Conservation (phyloP, 2,888 invertebrate species). For the Acrobasis suavella region DNA sequence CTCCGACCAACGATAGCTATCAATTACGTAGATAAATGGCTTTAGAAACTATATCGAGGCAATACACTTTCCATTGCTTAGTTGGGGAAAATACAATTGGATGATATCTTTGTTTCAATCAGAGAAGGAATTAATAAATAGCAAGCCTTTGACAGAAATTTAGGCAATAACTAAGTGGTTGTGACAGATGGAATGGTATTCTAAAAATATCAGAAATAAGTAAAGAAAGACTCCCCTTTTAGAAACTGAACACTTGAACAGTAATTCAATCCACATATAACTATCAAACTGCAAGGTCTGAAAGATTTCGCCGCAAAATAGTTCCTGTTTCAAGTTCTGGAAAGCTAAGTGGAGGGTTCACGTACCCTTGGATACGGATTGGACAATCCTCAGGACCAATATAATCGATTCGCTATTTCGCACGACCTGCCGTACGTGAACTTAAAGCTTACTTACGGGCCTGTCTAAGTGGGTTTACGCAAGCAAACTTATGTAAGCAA, state of each 20-base stretch:
- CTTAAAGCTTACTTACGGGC: conserved; percentile 68
- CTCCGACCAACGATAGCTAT: conserved; percentile 61
- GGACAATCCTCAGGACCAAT: conserved; percentile 42
- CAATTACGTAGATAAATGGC: conserved; percentile 65
- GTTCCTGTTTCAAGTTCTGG: no score
- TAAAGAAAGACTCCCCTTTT: not conserved
- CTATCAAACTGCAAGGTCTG: no score
- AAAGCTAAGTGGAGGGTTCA: not conserved
- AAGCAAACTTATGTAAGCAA: conserved; percentile 75
- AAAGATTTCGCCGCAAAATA: not conserved
- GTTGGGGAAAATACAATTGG: conserved; percentile 11
- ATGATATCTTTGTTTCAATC: conserved; percentile 6
- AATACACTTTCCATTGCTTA: conserved; percentile 44
- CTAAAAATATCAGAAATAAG: not conserved
- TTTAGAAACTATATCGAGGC: conserved; percentile 52
- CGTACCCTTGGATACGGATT: conserved; percentile 37
- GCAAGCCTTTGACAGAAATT: not conserved
- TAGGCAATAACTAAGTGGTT: not conserved
- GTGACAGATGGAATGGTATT: not conserved
- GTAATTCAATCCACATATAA: conserved; percentile 51
- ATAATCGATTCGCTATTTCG: conserved; percentile 61
- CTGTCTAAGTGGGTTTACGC: conserved; percentile 70
- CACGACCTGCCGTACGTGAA: conserved; percentile 61
- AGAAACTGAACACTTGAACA: not conserved
- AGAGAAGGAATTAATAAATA: not conserved